Evolutionary conservation across 2,797 vertebrate genomes (phyloP), one percentile per base, ranked within the genome.

Genomic region (Sebastes jordani): DNA sequence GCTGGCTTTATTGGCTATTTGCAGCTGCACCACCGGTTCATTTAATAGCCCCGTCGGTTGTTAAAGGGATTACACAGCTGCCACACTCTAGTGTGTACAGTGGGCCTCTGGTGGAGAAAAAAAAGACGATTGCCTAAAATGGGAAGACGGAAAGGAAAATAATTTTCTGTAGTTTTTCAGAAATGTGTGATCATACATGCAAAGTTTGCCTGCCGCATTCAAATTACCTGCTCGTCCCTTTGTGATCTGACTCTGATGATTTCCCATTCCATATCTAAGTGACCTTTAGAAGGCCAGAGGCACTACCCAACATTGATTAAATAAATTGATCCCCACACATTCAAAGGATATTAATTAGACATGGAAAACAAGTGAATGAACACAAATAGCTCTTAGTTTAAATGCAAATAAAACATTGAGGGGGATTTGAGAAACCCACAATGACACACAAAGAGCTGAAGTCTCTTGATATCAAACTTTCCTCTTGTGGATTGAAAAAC

Each of bases 261-360:
- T 95, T 93, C 89, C 93, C 86, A 88, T 94, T 92, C 92, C 93
- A 95, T 95, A 94, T 94, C 93, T 91, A 80, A 89, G 90, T 96
- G 95, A 95, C 95, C 94, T 96, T 96, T 94, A 93, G 93, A 94
- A 94, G 92, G 92, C 93, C 92, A 93, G 91, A 93, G 91, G 93
- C 93, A 88, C 89, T 92, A 89, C 89, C 94, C 92, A 89, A 78
- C 93, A 95, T 95, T 95, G 95, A 96, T 96, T 95, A 94, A 93
- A 95, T 94, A 89, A 94, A 96, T 96, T 96, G 95, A 95, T 95
- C 89, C 88, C 89, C 91, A 92, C 91, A 92, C 93, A 95, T 94
- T 94, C 93, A 93, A 92, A 93, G 93, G 94, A 95, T 95, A 95
- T 96, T 95, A 96, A 96, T 95, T 96, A 95, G 95, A 95, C 90